Base-by-base conservation (phyloP, 2,113 vertebrate genomes). In the Loxodonta africana region DNA sequence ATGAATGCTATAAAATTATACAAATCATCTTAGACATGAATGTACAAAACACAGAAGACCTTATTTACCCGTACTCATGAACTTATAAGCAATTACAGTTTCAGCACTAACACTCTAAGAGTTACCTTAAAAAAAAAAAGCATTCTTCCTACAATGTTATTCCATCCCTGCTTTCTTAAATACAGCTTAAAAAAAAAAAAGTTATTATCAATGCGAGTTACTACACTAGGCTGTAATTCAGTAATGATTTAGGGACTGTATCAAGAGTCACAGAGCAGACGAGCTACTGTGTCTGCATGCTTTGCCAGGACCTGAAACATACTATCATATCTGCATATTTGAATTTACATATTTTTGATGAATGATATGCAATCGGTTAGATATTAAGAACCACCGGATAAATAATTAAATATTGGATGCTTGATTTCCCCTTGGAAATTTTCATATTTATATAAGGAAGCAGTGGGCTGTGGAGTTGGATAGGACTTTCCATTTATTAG, bases 1-100 rank as follows among this genome's bases (percentile, higher is more conserved):
- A 81, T 6, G 21, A 53, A n/a, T 97, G 62, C n/a, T 96, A n/a
- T 78, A 41, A 84, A 65, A 87, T 37, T 86, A 90, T 67, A 77
- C 17, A 65, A 7, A 74, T 57, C 26, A 46, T 83, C 69, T 91
- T 92, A 80, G 23, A 94, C 53, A 84, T 60, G 30, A 73, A 1
- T 76, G 57, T 65, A 28, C 25, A 65, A 74, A 57, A 44, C 25
- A 20, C 8, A 81, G 12, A 77, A 65, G 37, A 62, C 1, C 46
- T 93, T 87, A 84, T 62, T 81, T 74, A 92, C 25, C 48, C 65
- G 71, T 37, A 81, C 11, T 76, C 65, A 83, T 9, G 11, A 86
- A 93, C 60, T 93, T 73, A 51, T 71, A 28, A 94, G 15, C 23
- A 81, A 46, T 48, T 62, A 41, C 2, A 77, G 63, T 87, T 80